These are phyloP conservation scores for Carassius gibelio DNA, from an alignment of 2,113 vertebrate species.

Conservation along the genomic window DNA sequence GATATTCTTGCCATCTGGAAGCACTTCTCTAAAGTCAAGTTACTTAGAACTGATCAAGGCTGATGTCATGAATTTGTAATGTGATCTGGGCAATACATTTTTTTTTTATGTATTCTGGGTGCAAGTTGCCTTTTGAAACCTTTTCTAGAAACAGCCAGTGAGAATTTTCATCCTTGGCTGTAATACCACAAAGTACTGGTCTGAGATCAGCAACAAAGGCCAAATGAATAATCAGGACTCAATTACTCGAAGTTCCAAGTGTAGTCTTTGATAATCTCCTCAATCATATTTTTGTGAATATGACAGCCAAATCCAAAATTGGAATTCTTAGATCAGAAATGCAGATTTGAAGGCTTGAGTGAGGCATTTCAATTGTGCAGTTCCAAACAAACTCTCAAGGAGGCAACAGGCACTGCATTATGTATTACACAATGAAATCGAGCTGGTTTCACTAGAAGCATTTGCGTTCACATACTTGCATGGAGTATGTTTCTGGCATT, in stretches of 20 bases:
- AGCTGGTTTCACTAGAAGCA: background rate
- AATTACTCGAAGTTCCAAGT: constrained; percentile 7
- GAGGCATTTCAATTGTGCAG: background rate
- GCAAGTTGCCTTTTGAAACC: background rate
- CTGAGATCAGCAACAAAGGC: background rate
- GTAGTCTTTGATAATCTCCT: background rate
- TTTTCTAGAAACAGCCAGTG: background rate
- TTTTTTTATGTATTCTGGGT: background rate
- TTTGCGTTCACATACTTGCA: background rate
- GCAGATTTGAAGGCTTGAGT: background rate
- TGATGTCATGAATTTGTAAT: constrained; percentile 29
- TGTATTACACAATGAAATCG: background rate
- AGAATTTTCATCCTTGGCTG: background rate
- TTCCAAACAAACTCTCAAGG: background rate
- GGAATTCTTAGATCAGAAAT: background rate
- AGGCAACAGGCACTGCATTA: too few species aligned
- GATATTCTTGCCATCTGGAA: constrained; percentile 38
- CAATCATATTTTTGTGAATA: background rate
- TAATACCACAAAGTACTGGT: background rate
- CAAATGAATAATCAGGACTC: background rate
- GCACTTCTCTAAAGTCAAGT: constrained; percentile 27
- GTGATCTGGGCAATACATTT: background rate
- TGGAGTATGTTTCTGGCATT: constrained; percentile 18
- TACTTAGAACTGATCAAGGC: constrained; percentile 23
- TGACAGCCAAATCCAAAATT: background rate